These are phyloP conservation scores for Sycophila texana DNA, from an alignment of 2,888 invertebrate genomes.

Conservation along the genomic window DNA sequence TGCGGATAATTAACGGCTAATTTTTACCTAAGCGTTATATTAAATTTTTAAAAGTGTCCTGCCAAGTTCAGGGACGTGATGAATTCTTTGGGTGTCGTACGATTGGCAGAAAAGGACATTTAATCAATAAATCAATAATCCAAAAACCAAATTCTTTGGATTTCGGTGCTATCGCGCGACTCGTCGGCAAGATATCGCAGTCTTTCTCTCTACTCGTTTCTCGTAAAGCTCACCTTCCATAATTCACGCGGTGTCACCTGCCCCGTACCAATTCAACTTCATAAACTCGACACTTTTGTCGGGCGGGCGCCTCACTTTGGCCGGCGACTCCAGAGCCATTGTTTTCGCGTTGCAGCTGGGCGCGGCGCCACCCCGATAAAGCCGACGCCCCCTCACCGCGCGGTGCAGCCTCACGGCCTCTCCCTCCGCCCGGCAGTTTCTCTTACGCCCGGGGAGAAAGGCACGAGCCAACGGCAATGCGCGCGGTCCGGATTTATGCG, in stretches of 20 bases:
- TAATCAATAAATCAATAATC: too few relatives aligned
- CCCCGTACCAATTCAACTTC: slow-evolving; percentile 47
- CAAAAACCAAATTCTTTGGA: slow-evolving; percentile 44
- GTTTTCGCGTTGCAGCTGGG: slow-evolving; percentile 27
- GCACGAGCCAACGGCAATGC: neutral
- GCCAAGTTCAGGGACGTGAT: too few relatives aligned
- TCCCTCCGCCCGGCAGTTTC: neutral
- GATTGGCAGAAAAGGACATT: too few relatives aligned
- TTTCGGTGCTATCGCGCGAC: slow-evolving; percentile 13
- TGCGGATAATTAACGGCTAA: too few relatives aligned
- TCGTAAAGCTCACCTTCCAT: slow-evolving; percentile 40
- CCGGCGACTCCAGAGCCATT: slow-evolving; percentile 16
- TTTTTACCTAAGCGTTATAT: too few relatives aligned
- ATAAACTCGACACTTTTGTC: slow-evolving; percentile 44
- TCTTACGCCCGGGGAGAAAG: neutral
- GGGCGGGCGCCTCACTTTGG: neutral
- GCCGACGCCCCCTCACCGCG: neutral
- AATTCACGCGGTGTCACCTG: slow-evolving; percentile 50
- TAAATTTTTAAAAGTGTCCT: too few relatives aligned
- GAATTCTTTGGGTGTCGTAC: too few relatives aligned
- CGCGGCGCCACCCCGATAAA: slow-evolving; percentile 41
- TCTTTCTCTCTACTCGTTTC: neutral
- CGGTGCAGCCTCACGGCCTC: neutral
- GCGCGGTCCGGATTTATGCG: neutral
- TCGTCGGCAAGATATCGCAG: neutral